Base-by-base conservation (phyloP, 2,888 invertebrate genomes). In the Pheosia gnoma region DNA sequence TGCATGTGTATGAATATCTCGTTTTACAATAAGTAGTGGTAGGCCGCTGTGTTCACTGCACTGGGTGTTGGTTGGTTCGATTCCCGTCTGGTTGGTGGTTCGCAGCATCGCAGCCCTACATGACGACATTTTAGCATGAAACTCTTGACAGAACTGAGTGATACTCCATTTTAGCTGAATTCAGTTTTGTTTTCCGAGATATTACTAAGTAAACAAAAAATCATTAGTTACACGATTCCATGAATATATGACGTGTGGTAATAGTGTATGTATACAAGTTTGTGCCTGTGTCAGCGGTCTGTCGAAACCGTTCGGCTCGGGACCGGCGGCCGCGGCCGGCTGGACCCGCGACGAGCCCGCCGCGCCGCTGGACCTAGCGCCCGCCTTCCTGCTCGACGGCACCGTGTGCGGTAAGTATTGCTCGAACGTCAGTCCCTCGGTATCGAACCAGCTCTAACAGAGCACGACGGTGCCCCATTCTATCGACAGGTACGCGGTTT, bases 391-490 rank as follows among this genome's bases (percentile, higher is more conserved):
- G 58, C 74, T 81, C n/a, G 87, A 90, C 58, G 74, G 75, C 4
- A 67, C 74, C 60, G 83, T 90, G 45, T 92, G 93, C 72, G 93
- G 91, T 89, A 9, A 68, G 84, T 75, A 9, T n/a, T n/a, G 8
- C 8, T 25, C 55, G 25, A 25, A 25, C 25, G 25, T 25, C 25
- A 2, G 25, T 0, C 25, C 25, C 25, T 25, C 25, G 25, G 25
- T 9, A 11, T 38, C 4, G 10, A 47, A 47, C 47, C 25, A 25
- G 25, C 25, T 25, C 25, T 47, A 41, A 7, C 41, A 5, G 8
- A 52, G 3, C 37, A 54, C 54, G 11, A 37, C 25, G 54, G 45
- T 9, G 4, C 10, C 45, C 10, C 25, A 2, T 25, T 25, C 25
- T 45, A 7, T 13, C 4, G 9, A 43, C 77, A 91, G 91, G 91